Base-by-base conservation (phyloP, 2,797 vertebrate genomes). In the Enteromius afrohamiltoni region DNA sequence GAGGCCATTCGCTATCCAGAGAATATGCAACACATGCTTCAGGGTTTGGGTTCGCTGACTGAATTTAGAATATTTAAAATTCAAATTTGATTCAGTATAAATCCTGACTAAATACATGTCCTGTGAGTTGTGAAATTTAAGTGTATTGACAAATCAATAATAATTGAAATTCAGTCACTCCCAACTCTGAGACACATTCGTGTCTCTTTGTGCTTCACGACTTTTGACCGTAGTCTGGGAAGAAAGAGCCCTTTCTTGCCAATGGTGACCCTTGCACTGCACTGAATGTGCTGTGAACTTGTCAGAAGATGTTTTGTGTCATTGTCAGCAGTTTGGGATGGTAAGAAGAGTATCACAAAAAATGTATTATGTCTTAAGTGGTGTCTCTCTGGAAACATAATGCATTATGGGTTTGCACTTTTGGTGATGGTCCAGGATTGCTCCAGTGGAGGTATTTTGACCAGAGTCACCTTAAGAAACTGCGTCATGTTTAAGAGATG, bases 1-100 rank as follows among this genome's bases (percentile, higher is more conserved):
- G 80, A 85, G 88, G 76, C 64, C 55, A 83, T 88, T 88, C 86
- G 87, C 90, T 45, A 77, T 83, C 62, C 81, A 82, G 77, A 86
- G 40, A 85, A 83, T 45, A 53, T 55, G 62, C 7, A 67, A 71
- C 64, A 79, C 67, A 82, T 67, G 77, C 77, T 74, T 58, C 74
- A 69, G 23, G 73, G 47, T 83, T 83, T 16, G 23, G 37, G 71
- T 34, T 53, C 3, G 2, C 31, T 77, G 73, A 77, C 49, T 68
- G 62, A 83, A 68, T 77, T 83, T 55, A 64, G 23, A 62, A 47
- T 34, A 49, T 45, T 60, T 37, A 0, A 55, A 42, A 58, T 82
- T 65, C 29, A 0, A 19, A 60, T 42, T 40, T 26, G 2, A 42
- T 19, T 42, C 13, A 29, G 1, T 67, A 34, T 19, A 73, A 40